These are phyloP conservation scores for Hemicentrotus pulcherrimus DNA, from an alignment of 35 echinoderm and acorn worm genomes.

Conservation along the genomic window DNA sequence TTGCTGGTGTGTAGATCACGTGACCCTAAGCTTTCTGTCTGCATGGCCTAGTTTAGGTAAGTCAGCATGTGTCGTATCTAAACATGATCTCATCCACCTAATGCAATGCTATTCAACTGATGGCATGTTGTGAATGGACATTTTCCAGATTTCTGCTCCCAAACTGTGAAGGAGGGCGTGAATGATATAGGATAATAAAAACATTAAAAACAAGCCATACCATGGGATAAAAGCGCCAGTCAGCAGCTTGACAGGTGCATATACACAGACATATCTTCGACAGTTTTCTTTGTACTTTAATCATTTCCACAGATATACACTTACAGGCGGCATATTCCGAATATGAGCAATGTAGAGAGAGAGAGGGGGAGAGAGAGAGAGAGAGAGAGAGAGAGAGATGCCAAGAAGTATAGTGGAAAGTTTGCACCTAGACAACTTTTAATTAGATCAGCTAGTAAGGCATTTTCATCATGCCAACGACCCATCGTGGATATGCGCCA, in stretches of 20 bases:
- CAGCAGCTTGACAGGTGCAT: not conserved
- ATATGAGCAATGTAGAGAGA: too few relatives aligned
- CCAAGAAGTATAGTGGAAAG: too few relatives aligned
- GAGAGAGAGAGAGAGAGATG: too few relatives aligned
- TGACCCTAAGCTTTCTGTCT: not conserved
- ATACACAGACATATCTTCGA: not conserved
- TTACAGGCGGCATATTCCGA: not conserved
- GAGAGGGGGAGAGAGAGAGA: too few relatives aligned
- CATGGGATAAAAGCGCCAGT: not conserved
- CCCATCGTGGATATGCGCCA: too few relatives aligned
- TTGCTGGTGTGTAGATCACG: not conserved
- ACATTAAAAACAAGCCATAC: not conserved
- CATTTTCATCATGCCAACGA: too few relatives aligned
- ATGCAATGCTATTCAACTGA: not conserved
- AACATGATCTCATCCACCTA: not conserved
- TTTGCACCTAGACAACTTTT: too few relatives aligned
- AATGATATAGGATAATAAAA: conserved; percentile 14
- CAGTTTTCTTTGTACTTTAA: not conserved
- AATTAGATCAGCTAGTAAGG: too few relatives aligned
- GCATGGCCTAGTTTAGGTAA: not conserved
- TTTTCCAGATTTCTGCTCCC: conserved; percentile 9
- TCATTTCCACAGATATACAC: not conserved
- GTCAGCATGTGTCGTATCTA: not conserved
- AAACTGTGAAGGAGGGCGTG: not conserved
- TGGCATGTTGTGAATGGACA: conserved; percentile 9